Evolutionary conservation across 1,140 invertebrate species (phyloP).

Genomic region (Drosophila nikananu): DNA sequence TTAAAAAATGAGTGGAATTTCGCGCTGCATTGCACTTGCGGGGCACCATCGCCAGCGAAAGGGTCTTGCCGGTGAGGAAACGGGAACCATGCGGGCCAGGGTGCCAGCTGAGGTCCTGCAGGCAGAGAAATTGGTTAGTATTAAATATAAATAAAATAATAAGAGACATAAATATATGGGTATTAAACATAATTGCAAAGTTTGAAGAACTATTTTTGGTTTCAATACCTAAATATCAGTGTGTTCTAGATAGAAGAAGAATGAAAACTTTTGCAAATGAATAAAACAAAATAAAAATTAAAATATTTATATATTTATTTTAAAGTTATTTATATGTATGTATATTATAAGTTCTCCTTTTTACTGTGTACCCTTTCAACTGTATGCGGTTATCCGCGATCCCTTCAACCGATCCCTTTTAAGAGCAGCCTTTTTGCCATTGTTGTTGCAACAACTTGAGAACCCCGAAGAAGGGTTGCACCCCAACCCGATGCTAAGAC

Average conservation of each 20-base stretch:
- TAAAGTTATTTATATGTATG: no score
- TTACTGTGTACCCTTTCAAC: conserved; percentile 36
- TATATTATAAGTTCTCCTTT: no score
- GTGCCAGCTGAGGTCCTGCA: conserved; percentile 33
- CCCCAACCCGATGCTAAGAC: conserved; percentile 16
- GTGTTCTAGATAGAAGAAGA: no score
- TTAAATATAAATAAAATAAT: no score
- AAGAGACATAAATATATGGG: not conserved
- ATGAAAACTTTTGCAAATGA: no score
- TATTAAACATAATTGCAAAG: not conserved
- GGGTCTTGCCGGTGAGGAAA: conserved; percentile 24
- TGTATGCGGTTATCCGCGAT: conserved; percentile 34
- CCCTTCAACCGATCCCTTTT: conserved; percentile 27
- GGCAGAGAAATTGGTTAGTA: not conserved
- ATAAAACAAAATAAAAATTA: no score
- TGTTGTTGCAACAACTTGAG: conserved; percentile 41
- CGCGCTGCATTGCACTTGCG: conserved; percentile 78
- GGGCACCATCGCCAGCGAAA: conserved; percentile 31
- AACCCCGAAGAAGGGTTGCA: conserved; percentile 51
- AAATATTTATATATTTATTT: no score
- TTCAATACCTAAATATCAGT: no score
- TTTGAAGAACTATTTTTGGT: not conserved
- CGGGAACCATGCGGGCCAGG: conserved; percentile 21
- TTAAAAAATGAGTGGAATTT: conserved; percentile 83
- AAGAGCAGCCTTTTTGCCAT: conserved; percentile 26